Base-by-base conservation (phyloP, 2,888 invertebrate species). In the Eudemis profundana region DNA sequence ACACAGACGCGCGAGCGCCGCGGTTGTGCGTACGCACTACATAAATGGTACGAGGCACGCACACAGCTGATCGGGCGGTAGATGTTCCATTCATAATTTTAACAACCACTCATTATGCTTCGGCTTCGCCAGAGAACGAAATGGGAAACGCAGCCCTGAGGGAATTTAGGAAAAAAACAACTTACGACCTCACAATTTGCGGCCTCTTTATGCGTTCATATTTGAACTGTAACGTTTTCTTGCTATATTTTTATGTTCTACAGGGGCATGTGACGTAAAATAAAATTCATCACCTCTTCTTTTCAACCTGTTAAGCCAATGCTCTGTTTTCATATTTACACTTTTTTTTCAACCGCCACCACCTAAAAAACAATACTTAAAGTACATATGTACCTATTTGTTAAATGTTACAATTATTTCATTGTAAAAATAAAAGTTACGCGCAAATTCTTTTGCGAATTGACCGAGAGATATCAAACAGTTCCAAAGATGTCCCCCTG, bases 61-160 rank as follows among this genome's bases (percentile, higher is more conserved):
- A 82, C 83, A 85, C 83, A 73, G 65, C 59, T 40, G 64, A 59
- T 62, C 65, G 64, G 74, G 82, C 76, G 70, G 80, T 81, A 85
- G 86, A 87, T 83, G 83, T 82, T 89, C 85, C 89, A 90, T 90
- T 90, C 90, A 90, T 90, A 89, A 89, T 87, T 86, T 87, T 87
- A 88, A 89, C 88, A 89, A 86, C 88, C 86, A 81, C 87, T 89
- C 86, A 89, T 89, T 89, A 89, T 86, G 77, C 78, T 76, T 75
- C 65, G 63, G 63, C 63, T 64, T 23, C 74, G 80, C 76, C 83
- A 78, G 80, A 78, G 79, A 81, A 83, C 78, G 83, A 80, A 82
- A 82, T 75, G 77, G 75, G 77, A 78, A 79, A 74, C 78, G 72
- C 72, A 73, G 81, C 82, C 79, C 79, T 73, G 74, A 79, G 83